phyloP scores from a whole-genome alignment of 2,888 invertebrate genomes.

The Phyllotreta cruciferae region DNA sequence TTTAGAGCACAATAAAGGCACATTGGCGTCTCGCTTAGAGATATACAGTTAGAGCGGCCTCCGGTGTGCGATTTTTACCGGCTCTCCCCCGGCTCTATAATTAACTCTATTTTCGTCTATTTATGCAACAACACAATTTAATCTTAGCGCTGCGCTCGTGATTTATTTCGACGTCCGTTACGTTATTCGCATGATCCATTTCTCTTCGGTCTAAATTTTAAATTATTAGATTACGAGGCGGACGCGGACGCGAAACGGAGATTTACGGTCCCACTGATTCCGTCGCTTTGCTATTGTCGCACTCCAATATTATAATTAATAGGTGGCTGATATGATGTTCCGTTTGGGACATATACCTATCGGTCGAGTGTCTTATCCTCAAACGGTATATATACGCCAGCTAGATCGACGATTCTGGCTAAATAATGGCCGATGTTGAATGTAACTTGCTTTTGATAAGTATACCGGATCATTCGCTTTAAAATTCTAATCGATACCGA shows the following conservation, averaged over 20 bases:
- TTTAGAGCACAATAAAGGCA: slow-evolving; percentile 14
- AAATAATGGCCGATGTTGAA: neutral
- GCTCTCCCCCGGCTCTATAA: slow-evolving; percentile 33
- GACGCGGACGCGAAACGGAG: slow-evolving; percentile 18
- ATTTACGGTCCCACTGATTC: slow-evolving; percentile 28
- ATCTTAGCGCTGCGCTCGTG: slow-evolving; percentile 41
- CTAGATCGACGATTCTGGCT: neutral
- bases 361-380: slow-evolving; percentile 24
- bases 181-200: slow-evolving; percentile 34
- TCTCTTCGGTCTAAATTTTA: slow-evolving; percentile 41
- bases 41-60: slow-evolving; percentile 38
- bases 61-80: slow-evolving; percentile 38
- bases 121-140: slow-evolving; percentile 44
- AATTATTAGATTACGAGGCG: slow-evolving; percentile 38
- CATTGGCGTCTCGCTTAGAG: slow-evolving; percentile 32
- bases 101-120: slow-evolving; percentile 45
- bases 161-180: slow-evolving; percentile 48
- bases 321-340: slow-evolving; percentile 22
- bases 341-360: slow-evolving; percentile 19
- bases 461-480: no score
- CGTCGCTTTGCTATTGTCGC: slow-evolving; percentile 23
- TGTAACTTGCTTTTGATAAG: neutral
- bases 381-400: slow-evolving; percentile 5
- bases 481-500: no score
- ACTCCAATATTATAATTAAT: slow-evolving; percentile 31